phyloP scores from a whole-genome alignment of 2,797 vertebrate species.

The Enteromius trimaculatus region DNA sequence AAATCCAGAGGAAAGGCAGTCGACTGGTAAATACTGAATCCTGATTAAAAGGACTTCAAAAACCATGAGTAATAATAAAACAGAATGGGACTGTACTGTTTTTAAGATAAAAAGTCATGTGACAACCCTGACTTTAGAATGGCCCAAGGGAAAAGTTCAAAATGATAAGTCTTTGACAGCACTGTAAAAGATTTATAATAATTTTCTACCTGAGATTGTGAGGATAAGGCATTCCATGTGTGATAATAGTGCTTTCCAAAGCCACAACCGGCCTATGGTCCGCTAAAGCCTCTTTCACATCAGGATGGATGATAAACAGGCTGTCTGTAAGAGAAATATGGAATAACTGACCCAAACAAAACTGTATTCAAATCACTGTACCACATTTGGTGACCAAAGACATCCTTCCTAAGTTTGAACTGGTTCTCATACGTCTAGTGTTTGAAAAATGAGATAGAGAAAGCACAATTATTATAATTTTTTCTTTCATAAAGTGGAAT shows the following conservation, averaged over 20 bases:
- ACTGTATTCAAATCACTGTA: background rate
- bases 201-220: conserved; percentile 84
- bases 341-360: background rate
- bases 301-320: conserved; percentile 81
- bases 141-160: background rate
- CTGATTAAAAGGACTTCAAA: background rate
- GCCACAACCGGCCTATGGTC: conserved; percentile 84
- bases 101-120: background rate
- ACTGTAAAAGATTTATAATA: background rate
- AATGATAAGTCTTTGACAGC: background rate
- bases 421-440: background rate
- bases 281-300: conserved; percentile 79
- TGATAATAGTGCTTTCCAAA: conserved; percentile 91
- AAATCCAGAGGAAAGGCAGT: conserved; percentile 11
- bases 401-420: background rate
- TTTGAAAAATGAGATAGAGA: background rate
- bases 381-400: background rate
- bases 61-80: background rate
- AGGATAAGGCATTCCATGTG: conserved; percentile 92
- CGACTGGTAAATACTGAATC: background rate
- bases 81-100: background rate
- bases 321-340: conserved; percentile 68
- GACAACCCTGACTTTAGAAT: background rate
- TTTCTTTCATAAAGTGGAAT: background rate
- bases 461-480: background rate